These are phyloP conservation scores for Monopis laevigella DNA, from an alignment of 2,888 invertebrate species.

Conservation along the genomic window DNA sequence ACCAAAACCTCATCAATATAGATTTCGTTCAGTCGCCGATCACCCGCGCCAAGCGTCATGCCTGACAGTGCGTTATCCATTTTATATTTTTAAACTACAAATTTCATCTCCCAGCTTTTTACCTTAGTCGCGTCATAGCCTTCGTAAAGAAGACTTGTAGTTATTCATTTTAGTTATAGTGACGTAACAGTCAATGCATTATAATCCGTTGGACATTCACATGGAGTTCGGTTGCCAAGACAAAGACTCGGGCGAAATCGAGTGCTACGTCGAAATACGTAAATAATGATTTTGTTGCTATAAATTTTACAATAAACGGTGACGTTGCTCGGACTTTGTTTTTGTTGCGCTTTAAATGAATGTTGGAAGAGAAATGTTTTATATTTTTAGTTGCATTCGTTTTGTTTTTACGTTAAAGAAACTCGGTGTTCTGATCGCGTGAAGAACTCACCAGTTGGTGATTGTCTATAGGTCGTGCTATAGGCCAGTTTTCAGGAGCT, in stretches of 20 bases:
- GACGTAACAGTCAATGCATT: conserved; percentile 34
- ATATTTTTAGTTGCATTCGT: conserved; percentile 62
- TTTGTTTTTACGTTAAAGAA: conserved; percentile 63
- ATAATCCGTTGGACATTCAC: conserved; percentile 28
- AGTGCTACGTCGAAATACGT: conserved; percentile 76
- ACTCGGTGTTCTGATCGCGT: conserved; percentile 53
- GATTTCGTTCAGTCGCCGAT: conserved; percentile 40
- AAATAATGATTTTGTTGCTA: conserved; percentile 54
- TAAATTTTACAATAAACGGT: conserved; percentile 29
- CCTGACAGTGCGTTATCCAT: conserved; percentile 58
- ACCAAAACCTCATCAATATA: conserved; percentile 44
- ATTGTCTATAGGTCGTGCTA: conserved; percentile 28
- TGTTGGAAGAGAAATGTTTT: conserved; percentile 33
- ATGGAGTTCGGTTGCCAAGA: conserved; percentile 73
- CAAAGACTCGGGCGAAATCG: conserved; percentile 74
- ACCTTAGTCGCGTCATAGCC: conserved; percentile 54
- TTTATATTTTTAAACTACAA: conserved; percentile 52
- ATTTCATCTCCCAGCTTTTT: conserved; percentile 39
- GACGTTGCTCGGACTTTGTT: conserved; percentile 28
- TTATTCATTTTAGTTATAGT: conserved; percentile 1
- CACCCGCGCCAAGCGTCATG: conserved; percentile 50
- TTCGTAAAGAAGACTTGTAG: conserved; percentile 40
- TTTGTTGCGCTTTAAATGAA: conserved; percentile 44
- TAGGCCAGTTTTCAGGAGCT: conserved; percentile 15
- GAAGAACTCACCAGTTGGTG: conserved; percentile 51